Evolutionary conservation across 1,140 invertebrate genomes (phyloP), one percentile per base, ranked within the genome.

Genomic region (Pseudomyrmex flavicornis): DNA sequence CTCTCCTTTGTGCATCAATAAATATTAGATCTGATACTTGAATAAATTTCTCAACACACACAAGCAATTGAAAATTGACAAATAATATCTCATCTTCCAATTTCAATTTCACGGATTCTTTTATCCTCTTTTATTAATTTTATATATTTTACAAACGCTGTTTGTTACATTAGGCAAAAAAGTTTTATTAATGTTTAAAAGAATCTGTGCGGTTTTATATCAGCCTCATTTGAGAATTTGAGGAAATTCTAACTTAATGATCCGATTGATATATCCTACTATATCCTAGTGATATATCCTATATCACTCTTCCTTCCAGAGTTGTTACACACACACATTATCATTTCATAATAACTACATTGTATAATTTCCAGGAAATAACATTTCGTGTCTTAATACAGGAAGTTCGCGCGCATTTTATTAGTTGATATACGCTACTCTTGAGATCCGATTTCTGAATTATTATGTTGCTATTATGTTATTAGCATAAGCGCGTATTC

Each of bases 41-140:
- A 70, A 56, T 56, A 15, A 44, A 72, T 72, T 58, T 72, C 52
- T 44, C 44, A 13, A 58, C n/a, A 12, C 44, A 58, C 13, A 56
- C n/a, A 13, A 56, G n/a, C 52, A 17, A 56, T 17, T 56, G 22
- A 56, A 68, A 68, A 22, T 35, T 35, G 35, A 5, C 35, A 5
- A 5, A 35, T 35, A 35, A 17, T 17, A 17, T 35, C 35, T 35
- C 5, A 35, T 35, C 1, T 35, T 5, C 5, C 35, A 35, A 5
- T 35, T 12, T 63, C 5, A 15, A 63, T 63, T 63, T 26, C 5
- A 63, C 26, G 35, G 22, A 44, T 63, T 63, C 15, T 8, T 63
- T 63, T 35, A 35, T 35, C 35, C 15, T 22, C 17, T 65, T 46
- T 65, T 17, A 52, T 26, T 26, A 26, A 26, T 26, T 10, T 50